phyloP scores from a whole-genome alignment of 2,113 vertebrate genomes.

The Pelusios castaneus region DNA sequence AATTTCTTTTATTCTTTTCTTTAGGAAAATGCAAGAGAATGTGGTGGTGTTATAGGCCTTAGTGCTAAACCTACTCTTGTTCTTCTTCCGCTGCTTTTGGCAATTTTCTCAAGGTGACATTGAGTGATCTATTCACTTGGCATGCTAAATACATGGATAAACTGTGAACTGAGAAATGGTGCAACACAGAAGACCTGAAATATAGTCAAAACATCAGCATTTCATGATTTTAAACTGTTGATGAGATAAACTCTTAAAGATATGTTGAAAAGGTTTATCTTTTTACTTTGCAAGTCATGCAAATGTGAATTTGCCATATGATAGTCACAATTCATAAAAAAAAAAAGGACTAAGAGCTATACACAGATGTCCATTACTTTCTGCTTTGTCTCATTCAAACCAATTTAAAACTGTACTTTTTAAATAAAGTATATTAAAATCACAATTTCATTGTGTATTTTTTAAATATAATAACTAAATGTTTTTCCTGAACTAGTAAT shows the following conservation, averaged over 20 bases:
- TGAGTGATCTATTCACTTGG: constrained; percentile 78
- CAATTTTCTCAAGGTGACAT: constrained; percentile 90
- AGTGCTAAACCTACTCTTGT: constrained; percentile 71
- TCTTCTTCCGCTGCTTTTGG: constrained; percentile 81
- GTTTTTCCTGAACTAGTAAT: constrained; percentile 23
- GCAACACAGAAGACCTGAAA: constrained; percentile 81
- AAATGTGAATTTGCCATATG: constrained; percentile 88
- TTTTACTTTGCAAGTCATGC: constrained; percentile 90
- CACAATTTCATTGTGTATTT: constrained; percentile 61
- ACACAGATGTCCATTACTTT: constrained; percentile 86
- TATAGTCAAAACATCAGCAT: constrained; percentile 84
- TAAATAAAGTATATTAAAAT: constrained; percentile 98
- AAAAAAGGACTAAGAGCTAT: constrained; percentile 81
- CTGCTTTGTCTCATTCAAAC: constrained; percentile 91
- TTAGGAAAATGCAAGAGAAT: constrained; percentile 96
- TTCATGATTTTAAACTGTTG: constrained; percentile 88
- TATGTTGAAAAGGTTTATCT: constrained; percentile 80
- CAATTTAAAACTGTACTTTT: constrained; percentile 95
- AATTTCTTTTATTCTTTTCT: constrained; percentile 19
- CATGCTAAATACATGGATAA: constrained; percentile 85
- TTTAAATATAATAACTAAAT: constrained; percentile 47
- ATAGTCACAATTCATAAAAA: constrained; percentile 73
- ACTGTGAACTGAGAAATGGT: constrained; percentile 83
- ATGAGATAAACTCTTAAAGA: constrained; percentile 83
- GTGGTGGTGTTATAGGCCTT: constrained; percentile 84